Conservation (phyloP, 2,113 vertebrate species). For the Gobiocypris rarus region DNA sequence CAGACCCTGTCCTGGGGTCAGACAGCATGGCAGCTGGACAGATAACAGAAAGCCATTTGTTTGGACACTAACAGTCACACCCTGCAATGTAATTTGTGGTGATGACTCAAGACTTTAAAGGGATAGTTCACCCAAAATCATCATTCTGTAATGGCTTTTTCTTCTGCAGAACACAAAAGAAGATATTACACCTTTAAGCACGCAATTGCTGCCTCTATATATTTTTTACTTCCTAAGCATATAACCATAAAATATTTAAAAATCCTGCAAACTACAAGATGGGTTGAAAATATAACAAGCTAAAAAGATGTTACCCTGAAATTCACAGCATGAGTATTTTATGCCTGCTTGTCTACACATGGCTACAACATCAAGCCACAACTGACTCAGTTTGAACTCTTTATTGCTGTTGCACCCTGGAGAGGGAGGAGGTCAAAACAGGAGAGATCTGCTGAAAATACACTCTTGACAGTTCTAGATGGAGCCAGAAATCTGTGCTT, state of each 20-base stretch:
- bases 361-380: slow-evolving; percentile 24
- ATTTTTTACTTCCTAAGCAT: background rate
- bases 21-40: slow-evolving; percentile 14
- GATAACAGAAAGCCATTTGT: slow-evolving; percentile 28
- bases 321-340: background rate
- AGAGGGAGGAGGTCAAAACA: slow-evolving; percentile 3
- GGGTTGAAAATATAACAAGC: slow-evolving; percentile 4
- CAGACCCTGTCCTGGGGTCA: slow-evolving; percentile 23
- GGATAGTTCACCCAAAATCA: background rate
- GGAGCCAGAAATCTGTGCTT: slow-evolving; percentile 29
- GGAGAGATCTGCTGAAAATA: background rate
- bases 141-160: background rate
- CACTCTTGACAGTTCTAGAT: slow-evolving; percentile 21
- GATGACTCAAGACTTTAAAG: background rate
- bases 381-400: slow-evolving; percentile 1
- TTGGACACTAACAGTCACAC: slow-evolving; percentile 22
- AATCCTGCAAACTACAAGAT: background rate
- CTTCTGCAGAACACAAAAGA: background rate
- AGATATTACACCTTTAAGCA: background rate
- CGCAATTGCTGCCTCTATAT: background rate
- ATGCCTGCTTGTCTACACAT: slow-evolving; percentile 8
- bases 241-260: background rate
- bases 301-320: background rate
- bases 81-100: slow-evolving; percentile 16
- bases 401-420: background rate